Conservation (phyloP, 2,113 vertebrate species). For the Nibea coibor region DNA sequence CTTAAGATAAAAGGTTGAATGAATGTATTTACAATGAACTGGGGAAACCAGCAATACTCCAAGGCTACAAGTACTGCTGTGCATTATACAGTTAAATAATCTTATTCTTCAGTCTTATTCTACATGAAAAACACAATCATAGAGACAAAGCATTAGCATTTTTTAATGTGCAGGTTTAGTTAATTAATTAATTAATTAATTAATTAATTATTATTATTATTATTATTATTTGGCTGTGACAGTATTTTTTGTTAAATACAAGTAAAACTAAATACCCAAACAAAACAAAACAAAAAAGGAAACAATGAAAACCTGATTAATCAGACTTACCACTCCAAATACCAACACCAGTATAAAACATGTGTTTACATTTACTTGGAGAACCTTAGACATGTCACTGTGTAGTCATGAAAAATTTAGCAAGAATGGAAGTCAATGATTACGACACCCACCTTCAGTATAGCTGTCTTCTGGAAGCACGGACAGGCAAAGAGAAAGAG, state of each 20-base stretch:
- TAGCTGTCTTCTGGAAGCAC: slow-evolving; percentile 98
- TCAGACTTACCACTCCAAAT: slow-evolving; percentile 67
- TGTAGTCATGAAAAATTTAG: background rate
- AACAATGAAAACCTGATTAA: slow-evolving; percentile 1
- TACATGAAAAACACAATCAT: background rate
- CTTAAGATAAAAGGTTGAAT: background rate
- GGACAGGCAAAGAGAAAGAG: slow-evolving; percentile 97
- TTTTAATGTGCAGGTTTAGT: too few relatives aligned
- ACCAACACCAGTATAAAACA: slow-evolving; percentile 31
- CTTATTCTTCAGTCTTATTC: background rate
- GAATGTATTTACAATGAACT: background rate
- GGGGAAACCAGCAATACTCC: background rate
- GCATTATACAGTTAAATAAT: background rate
- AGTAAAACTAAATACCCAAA: background rate
- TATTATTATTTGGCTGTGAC: background rate
- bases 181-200: too few relatives aligned
- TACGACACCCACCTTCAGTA: slow-evolving; percentile 95
- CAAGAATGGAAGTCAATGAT: slow-evolving; percentile 7
- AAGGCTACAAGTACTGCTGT: background rate
- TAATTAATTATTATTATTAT: too few relatives aligned
- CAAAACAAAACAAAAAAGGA: background rate
- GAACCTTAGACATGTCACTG: slow-evolving; percentile 26
- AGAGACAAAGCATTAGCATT: background rate
- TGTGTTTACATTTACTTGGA: slow-evolving; percentile 15
- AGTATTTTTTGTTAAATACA: background rate